Evolutionary conservation across 2,113 vertebrate genomes (phyloP).

Genomic region (Ardeotis arabs): DNA sequence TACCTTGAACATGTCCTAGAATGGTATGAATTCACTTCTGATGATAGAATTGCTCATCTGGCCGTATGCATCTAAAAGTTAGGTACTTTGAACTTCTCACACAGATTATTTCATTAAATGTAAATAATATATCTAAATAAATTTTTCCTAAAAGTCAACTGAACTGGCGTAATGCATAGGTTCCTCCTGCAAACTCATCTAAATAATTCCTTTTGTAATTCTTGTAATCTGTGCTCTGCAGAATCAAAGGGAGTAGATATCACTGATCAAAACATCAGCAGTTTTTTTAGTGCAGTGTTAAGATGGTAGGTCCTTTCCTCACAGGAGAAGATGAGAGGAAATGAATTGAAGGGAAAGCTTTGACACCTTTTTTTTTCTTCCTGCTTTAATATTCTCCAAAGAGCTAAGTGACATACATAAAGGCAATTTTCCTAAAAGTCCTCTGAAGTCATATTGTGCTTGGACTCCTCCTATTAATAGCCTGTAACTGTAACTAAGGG

Average conservation of each 20-base stretch:
- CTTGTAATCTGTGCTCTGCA: not conserved
- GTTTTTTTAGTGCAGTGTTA: not conserved
- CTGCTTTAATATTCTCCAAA: not conserved
- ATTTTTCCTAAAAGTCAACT: not conserved
- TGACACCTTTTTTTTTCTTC: not conserved
- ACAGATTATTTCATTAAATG: not conserved
- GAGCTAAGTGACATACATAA: not conserved
- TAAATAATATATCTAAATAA: not conserved
- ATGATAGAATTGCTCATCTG: not conserved
- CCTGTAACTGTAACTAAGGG: not conserved
- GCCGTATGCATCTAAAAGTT: not conserved
- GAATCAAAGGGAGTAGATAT: not conserved
- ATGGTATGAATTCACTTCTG: not conserved
- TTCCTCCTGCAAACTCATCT: not conserved
- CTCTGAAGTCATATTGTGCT: not conserved
- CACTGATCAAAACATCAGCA: not conserved
- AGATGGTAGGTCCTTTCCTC: not conserved
- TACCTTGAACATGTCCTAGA: not conserved
- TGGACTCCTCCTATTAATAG: not conserved
- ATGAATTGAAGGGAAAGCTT: not conserved
- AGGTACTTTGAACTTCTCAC: not conserved
- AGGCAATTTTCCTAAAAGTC: not conserved
- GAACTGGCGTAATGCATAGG: not conserved
- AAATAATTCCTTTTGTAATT: not conserved
- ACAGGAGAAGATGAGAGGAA: not conserved